Base-by-base conservation (phyloP, 2,888 invertebrate genomes). In the Rhabditoides inermis region DNA sequence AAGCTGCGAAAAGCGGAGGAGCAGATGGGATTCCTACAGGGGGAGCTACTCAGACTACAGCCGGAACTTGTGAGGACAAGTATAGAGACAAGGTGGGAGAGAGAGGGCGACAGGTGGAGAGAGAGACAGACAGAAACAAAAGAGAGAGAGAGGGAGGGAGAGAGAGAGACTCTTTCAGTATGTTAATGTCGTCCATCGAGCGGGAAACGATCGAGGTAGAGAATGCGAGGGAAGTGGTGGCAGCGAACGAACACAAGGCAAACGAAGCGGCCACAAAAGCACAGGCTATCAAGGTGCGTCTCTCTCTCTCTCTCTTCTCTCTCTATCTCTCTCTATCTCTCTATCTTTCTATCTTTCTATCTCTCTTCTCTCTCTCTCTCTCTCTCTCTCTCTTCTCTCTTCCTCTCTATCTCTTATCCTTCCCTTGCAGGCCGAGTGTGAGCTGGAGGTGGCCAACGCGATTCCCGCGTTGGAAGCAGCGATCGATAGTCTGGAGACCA, bases 381-480 rank as follows among this genome's bases (percentile, higher is more conserved):
- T n/a, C n/a, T n/a, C n/a, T n/a, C n/a, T n/a, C n/a, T n/a, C n/a
- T n/a, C n/a, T n/a, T n/a, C n/a, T n/a, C n/a, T n/a, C n/a, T n/a
- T n/a, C n/a, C n/a, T n/a, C n/a, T n/a, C n/a, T n/a, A n/a, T n/a
- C n/a, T n/a, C n/a, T n/a, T n/a, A n/a, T n/a, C n/a, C n/a, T n/a
- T n/a, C n/a, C n/a, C n/a, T 30, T 46, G 20, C 27, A 68, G 65
- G 69, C 63, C 2, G 94, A 95, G 77, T 95, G 94, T 79, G 94
- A 94, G 79, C 88, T 88, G 30, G 94, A 95, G 78, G 79, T 95
- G 52, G 89, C 90, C 0, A 91, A 92, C 77, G 94, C 95, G 0
- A 89, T 90, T 53, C 94, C 94, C 0, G 91, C 92, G 0, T 80
- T 95, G 26, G 87, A 91, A 76, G 86, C 89, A 0, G 92, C 95